Evolutionary conservation across 2,113 vertebrate genomes (phyloP), one percentile per base, ranked within the genome.

Genomic region (Orthochromis indermauri): DNA sequence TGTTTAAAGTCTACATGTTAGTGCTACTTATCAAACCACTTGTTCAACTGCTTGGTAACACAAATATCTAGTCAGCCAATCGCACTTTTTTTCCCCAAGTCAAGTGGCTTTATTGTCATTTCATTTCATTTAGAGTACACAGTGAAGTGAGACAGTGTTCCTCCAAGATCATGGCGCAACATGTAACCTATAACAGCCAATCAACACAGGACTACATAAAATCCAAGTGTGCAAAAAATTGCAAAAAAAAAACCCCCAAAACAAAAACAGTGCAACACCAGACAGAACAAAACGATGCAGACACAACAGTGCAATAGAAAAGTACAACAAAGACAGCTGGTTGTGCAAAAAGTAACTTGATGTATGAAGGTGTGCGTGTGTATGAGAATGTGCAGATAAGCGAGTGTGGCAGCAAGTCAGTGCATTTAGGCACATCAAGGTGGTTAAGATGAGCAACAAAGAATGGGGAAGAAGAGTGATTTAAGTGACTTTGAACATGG

Each of bases 231-330:
- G 17, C 10, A 63, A 63, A 63, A 63, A 35, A 35, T 35, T 35
- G 31, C 17, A 19, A 19, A 7, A 5, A 28, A 19, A 7, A 1
- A 0, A 0, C 1, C 21, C 13, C 1, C 26, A 0, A 61, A 61
- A 33, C 28, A 33, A 35, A 37, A 66, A 37, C 10, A n/a, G 10
- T 21, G 4, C 10, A 66, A 37, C 33, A 37, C 33, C 61, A 66
- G 33, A 66, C 33, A 21, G 61, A 21, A 37, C 0, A 37, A 12
- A 66, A 66, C 0, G 1, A 1, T 37, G 33, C 33, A 66, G 31
- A 66, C 31, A n/a, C 31, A 63, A 35, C 61, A n/a, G 61, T 66
- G 17, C 61, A 66, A 37, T 66, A 66, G 4, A 66, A 37, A 66
- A n/a, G 6, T 0, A 1, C 17, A 66, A n/a, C 31, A 66, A 35